Conservation (phyloP, 2,888 invertebrate genomes). For the Escarpia spicata region DNA sequence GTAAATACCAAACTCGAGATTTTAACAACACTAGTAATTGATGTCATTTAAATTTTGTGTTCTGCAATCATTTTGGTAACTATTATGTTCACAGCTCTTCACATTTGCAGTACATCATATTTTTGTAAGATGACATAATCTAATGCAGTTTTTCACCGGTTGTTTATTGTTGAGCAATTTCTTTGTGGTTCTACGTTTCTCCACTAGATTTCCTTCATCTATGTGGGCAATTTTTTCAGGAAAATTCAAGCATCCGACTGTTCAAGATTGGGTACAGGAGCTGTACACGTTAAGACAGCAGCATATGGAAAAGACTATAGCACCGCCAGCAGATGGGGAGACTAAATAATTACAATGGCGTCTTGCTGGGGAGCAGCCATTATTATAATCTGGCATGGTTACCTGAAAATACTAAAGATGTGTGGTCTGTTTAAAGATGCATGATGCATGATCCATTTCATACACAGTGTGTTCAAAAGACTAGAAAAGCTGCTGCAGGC, state of each 20-base stretch:
- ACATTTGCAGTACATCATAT: neutral
- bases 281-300: neutral
- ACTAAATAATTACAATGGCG: neutral
- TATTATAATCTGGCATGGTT: neutral
- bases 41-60: neutral
- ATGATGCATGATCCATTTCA: neutral
- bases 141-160: neutral
- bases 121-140: too few relatives aligned
- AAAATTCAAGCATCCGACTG: conserved; percentile 1
- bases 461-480: neutral
- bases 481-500: neutral
- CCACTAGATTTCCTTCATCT: neutral
- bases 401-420: neutral
- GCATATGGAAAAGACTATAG: neutral
- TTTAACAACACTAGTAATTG: neutral
- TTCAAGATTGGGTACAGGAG: neutral
- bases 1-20: neutral
- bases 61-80: neutral
- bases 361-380: neutral
- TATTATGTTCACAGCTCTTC: neutral
- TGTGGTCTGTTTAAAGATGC: neutral
- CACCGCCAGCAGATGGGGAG: neutral
- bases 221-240: neutral
- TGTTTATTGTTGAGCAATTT: neutral
- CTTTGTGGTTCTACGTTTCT: neutral